Evolutionary conservation across 2,797 vertebrate genomes (phyloP).

Genomic region (Melanotaenia pygmaea): DNA sequence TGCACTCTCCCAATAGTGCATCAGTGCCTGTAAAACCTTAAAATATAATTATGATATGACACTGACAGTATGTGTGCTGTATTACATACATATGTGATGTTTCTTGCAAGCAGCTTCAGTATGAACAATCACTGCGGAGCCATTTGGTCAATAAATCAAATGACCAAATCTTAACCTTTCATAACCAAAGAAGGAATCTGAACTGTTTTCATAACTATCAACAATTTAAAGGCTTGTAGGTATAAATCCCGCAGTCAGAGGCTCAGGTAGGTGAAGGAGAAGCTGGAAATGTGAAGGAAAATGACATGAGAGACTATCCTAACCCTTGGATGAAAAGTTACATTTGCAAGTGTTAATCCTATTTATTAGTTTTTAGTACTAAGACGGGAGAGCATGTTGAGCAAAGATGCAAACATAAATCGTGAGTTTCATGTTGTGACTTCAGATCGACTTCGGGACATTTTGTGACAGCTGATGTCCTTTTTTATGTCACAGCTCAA

Average conservation of each 20-base stretch:
- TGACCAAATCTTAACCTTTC: too few relatives aligned
- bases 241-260: not conserved
- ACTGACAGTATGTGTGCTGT: not conserved
- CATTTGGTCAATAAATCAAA: too few relatives aligned
- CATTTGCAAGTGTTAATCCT: not conserved
- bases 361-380: too few relatives aligned
- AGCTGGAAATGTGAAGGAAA: not conserved
- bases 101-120: too few relatives aligned
- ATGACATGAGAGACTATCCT: not conserved
- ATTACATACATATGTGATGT: too few relatives aligned
- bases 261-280: not conserved
- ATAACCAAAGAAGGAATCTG: not conserved
- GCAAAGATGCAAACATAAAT: not conserved
- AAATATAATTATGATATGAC: too few relatives aligned
- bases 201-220: not conserved
- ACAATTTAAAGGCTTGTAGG: not conserved
- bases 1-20: too few relatives aligned
- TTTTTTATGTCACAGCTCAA: not conserved
- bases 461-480: not conserved
- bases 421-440: constrained; percentile 1
- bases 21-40: too few relatives aligned
- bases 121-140: too few relatives aligned
- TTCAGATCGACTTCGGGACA: too few relatives aligned
- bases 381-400: not conserved
- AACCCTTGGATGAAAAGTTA: not conserved